These are phyloP conservation scores for Romanomermis culicivorax DNA, from an alignment of 2,888 invertebrate species.

Conservation along the genomic window DNA sequence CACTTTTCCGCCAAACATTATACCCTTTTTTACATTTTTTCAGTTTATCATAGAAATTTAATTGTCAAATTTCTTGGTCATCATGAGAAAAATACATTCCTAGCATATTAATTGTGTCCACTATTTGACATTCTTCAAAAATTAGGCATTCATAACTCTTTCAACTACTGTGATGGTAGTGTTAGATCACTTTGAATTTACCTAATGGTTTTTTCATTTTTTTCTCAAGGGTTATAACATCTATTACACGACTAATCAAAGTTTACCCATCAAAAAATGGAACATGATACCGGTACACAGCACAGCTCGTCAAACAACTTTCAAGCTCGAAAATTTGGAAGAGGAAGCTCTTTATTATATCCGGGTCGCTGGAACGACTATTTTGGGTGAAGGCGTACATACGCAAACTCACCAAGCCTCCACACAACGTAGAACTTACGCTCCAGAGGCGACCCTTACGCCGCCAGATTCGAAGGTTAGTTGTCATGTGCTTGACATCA, in stretches of 20 bases:
- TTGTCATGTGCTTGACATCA: too few species aligned
- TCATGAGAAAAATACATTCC: too few species aligned
- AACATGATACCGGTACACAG: background rate
- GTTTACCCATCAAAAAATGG: background rate
- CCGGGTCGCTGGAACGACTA: background rate
- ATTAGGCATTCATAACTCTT: too few species aligned
- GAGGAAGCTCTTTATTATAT: background rate
- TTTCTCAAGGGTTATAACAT: background rate
- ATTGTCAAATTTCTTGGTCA: too few species aligned
- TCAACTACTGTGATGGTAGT: too few species aligned
- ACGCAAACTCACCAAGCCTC: background rate
- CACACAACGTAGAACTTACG: background rate
- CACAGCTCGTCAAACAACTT: background rate
- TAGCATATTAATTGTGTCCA: too few species aligned
- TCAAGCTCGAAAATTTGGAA: background rate
- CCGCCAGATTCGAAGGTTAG: background rate
- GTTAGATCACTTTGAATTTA: too few species aligned
- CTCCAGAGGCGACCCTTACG: background rate
- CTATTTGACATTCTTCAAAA: too few species aligned
- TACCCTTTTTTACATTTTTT: too few species aligned
- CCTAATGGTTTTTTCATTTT: too few species aligned
- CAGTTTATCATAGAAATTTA: too few species aligned
- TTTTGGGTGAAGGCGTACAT: background rate
- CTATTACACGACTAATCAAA: background rate
- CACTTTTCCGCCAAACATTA: too few species aligned